Conservation (phyloP, 2,113 vertebrate genomes). For the Edolisoma coerulescens region DNA sequence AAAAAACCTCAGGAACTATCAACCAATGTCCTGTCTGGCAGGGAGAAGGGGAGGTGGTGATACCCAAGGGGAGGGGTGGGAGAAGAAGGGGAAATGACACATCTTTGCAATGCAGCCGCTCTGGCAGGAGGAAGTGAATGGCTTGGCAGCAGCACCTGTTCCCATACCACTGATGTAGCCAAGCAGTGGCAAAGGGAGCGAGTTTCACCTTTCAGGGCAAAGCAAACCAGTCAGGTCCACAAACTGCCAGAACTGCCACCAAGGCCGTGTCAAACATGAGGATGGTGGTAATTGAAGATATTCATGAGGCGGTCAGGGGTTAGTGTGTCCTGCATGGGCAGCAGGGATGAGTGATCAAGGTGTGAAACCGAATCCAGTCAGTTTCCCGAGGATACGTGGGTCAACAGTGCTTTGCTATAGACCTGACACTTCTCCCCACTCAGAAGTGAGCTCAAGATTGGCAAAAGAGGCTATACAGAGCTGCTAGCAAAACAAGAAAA, state of each 20-base stretch:
- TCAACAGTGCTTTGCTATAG: not conserved
- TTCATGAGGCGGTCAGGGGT: not conserved
- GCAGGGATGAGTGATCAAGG: not conserved
- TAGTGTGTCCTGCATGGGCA: not conserved
- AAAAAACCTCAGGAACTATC: constrained; percentile 60
- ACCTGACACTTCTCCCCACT: not conserved
- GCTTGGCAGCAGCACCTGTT: not conserved
- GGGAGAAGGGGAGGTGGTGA: not conserved
- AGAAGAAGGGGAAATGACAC: not conserved
- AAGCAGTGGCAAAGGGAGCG: not conserved
- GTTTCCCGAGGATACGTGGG: not conserved
- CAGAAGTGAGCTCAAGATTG: not conserved
- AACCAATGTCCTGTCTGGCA: not conserved
- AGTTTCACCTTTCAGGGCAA: not conserved
- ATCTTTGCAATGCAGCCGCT: not conserved
- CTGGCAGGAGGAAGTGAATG: not conserved
- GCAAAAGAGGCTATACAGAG: not conserved
- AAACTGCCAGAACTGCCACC: not conserved
- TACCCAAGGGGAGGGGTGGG: not conserved
- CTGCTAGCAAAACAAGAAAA: not conserved
- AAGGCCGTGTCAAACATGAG: not conserved
- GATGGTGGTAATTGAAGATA: not conserved
- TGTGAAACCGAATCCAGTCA: not conserved
- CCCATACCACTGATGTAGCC: not conserved
- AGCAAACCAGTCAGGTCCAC: not conserved